A percentile compares a stretch with the other conserved stretches of the same genome.
Evolutionary conservation across 1,140 invertebrate genomes (phyloP).

Genomic region (Monomorium pharaonis): DNA sequence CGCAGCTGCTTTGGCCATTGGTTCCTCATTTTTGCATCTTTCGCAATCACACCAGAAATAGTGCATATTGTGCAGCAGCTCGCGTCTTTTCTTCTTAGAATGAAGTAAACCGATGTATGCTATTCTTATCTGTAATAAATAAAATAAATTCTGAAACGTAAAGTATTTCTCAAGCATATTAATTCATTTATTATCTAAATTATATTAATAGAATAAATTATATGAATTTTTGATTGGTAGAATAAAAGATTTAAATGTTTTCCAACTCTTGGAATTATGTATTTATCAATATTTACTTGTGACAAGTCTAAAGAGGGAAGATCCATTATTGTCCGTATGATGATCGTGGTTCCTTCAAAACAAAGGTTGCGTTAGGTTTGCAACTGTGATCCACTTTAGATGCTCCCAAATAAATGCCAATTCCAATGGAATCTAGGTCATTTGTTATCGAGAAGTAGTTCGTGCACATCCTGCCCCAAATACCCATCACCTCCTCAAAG

Average conservation of each 20-base stretch:
- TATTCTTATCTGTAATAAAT: slow-evolving; percentile 88
- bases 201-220: background rate
- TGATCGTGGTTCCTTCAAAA: slow-evolving; percentile 93
- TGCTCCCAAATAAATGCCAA: slow-evolving; percentile 93
- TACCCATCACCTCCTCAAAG: slow-evolving; percentile 90
- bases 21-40: slow-evolving; percentile 88
- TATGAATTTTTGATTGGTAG: background rate
- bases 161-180: background rate
- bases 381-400: slow-evolving; percentile 96
- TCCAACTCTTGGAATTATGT: background rate
- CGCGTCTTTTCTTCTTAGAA: slow-evolving; percentile 88
- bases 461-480: slow-evolving; percentile 94
- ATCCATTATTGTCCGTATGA: slow-evolving; percentile 89
- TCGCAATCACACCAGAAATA: slow-evolving; percentile 94
- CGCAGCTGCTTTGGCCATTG: slow-evolving; percentile 86
- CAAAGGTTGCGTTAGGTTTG: slow-evolving; percentile 93
- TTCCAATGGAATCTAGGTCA: slow-evolving; percentile 91
- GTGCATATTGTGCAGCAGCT: slow-evolving; percentile 90
- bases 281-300: slow-evolving; percentile 83
- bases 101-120: slow-evolving; percentile 94
- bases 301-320: slow-evolving; percentile 90
- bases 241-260: background rate
- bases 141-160: slow-evolving; percentile 4
- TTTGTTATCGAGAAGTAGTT: slow-evolving; percentile 95
- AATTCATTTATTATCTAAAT: background rate